Evolutionary conservation across 2,888 invertebrate species (phyloP), one percentile per base, ranked within the genome.

Genomic region (Eristalis arbustorum): DNA sequence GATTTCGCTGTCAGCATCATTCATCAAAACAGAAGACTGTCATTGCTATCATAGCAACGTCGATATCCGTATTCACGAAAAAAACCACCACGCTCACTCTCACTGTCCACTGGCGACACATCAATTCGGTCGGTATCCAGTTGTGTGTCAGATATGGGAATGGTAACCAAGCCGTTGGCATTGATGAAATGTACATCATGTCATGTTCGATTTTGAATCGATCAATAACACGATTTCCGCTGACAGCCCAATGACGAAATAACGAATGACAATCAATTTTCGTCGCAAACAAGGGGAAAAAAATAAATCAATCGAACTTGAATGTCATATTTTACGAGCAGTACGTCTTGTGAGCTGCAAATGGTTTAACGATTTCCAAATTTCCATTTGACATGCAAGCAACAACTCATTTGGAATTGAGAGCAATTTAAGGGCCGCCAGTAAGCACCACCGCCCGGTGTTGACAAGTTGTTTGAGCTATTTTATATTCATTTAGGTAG

Each of bases 121-220:
- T 28, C 25, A 14, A 25, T 59, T 59, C 14, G 25, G 28, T 49
- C 18, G 2, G 31, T 28, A 28, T 67, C 13, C 14, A n/a, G 37
- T 1, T 34, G 18, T 23, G 2, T 31, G 59, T 62, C 23, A 10
- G 75, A 61, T 42, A 49, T 62, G 42, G 37, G 31, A 61, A 42
- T 59, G 64, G 37, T n/a, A 64, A 25, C 31, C 64, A 57, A 28
- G 68, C 59, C 57, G 68, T 69, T 80, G 74, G 64, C 64, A 75
- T 81, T 81, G 74, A 81, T 81, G 74, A 81, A 75, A 69, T 62
- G 37, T 71, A 75, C 66, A 75, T 81, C 75, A 81, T 75, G 75
- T 75, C 81, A 71, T 81, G 64, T 81, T 69, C 64, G 80, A 80
- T 74, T 74, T 59, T 14, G n/a, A 66, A 81, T 75, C 81, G 75